These are phyloP conservation scores for Ammodytes dubius DNA, from an alignment of 2,113 vertebrate genomes.

Conservation along the genomic window DNA sequence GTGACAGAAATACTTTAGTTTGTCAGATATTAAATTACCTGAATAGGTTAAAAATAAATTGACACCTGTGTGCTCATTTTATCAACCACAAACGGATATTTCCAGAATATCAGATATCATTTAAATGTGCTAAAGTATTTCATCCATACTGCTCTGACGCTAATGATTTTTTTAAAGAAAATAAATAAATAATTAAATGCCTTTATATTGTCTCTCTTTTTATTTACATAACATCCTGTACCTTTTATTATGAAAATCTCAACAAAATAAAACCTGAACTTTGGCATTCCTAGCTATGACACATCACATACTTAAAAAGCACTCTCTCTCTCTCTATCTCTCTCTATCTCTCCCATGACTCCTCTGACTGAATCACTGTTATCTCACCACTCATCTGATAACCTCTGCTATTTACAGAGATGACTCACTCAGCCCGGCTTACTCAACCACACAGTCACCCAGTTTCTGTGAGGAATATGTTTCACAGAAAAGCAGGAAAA, in stretches of 20 bases:
- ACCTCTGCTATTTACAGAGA: slow-evolving; percentile 15
- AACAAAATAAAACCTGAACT: too few species aligned
- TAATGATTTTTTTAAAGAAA: too few species aligned
- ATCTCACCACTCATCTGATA: slow-evolving; percentile 18
- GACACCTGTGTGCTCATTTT: too few species aligned
- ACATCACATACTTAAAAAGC: background rate
- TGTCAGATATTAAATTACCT: background rate
- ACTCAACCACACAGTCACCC: background rate
- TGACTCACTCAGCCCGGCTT: slow-evolving; percentile 34
- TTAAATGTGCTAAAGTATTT: background rate
- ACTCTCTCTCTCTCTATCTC: background rate
- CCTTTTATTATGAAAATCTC: background rate
- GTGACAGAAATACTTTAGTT: too few species aligned
- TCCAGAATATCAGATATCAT: background rate
- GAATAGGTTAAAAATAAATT: background rate
- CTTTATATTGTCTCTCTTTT: too few species aligned
- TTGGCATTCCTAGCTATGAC: slow-evolving; percentile 14
- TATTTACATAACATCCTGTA: background rate
- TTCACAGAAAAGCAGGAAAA: background rate
- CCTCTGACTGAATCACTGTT: slow-evolving; percentile 25
- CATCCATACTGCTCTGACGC: too few species aligned
- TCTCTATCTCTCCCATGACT: background rate
- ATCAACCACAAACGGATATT: too few species aligned
- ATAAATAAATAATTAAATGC: too few species aligned
- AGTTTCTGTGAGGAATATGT: background rate